Percentiles rank a stretch among this genome's conserved stretches.
These are phyloP conservation scores for Eptatretus burgeri DNA, from an alignment of 2,113 vertebrate genomes.

Conservation along the genomic window DNA sequence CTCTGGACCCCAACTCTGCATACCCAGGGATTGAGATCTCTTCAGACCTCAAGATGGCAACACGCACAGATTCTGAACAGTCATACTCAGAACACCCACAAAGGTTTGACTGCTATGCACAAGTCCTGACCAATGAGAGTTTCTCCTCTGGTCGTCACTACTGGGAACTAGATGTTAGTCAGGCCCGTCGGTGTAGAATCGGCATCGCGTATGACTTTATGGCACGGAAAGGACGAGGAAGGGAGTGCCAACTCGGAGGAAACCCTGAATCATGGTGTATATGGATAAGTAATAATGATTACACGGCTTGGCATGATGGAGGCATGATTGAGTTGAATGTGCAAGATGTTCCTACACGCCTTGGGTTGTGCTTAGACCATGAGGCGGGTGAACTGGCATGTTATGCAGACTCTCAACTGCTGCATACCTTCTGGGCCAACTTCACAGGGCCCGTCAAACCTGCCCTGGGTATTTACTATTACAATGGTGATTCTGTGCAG, in stretches of 20 bases:
- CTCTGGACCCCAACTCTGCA: too few relatives aligned
- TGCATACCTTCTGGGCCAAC: too few relatives aligned
- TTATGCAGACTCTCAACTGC: neutral
- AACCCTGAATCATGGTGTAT: constrained; percentile 25
- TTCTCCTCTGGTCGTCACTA: constrained; percentile 14
- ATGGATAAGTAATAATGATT: neutral
- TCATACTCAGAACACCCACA: too few relatives aligned
- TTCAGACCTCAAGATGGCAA: too few relatives aligned
- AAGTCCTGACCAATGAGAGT: constrained; percentile 14
- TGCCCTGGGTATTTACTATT: too few relatives aligned
- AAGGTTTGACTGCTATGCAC: neutral
- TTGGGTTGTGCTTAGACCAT: neutral
- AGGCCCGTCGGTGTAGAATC: constrained; percentile 21
- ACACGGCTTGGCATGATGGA: constrained; percentile 1
- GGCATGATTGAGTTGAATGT: too few relatives aligned
- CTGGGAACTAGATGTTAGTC: constrained; percentile 23
- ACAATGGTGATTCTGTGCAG: too few relatives aligned
- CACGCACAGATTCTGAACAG: too few relatives aligned
- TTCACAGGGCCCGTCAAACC: too few relatives aligned
- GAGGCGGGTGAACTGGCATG: constrained; percentile 1
- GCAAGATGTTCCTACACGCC: neutral
- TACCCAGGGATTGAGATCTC: too few relatives aligned
- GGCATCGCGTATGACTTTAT: constrained; percentile 19
- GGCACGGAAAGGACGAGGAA: constrained; percentile 20
- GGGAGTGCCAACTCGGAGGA: constrained; percentile 20